Conservation (phyloP, 2,113 vertebrate species). For the Mormoops blainvillei region DNA sequence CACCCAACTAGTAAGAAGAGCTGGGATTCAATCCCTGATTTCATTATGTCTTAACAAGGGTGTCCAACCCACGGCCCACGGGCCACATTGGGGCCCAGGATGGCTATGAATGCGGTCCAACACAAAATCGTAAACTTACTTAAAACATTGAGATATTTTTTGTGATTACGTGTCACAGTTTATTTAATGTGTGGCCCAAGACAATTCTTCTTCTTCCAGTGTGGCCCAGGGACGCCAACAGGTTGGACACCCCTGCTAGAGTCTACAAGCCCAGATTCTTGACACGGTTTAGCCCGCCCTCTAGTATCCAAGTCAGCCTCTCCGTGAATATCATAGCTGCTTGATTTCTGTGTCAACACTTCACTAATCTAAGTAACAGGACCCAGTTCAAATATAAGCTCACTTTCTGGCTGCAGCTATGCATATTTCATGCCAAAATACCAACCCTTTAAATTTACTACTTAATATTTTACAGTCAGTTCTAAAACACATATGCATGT, state of each 20-base stretch:
- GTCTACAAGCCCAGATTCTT: not conserved
- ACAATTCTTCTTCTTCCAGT: no score
- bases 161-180: no score
- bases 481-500: not conserved
- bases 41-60: not conserved
- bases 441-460: not conserved
- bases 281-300: not conserved
- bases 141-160: no score
- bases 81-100: no score
- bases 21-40: not conserved
- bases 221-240: no score
- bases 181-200: no score
- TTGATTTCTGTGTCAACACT: not conserved
- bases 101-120: no score
- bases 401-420: not conserved
- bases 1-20: not conserved
- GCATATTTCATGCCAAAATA: not conserved
- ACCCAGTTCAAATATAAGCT: not conserved
- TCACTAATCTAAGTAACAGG: not conserved
- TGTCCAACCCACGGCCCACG: no score
- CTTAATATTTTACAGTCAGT: not conserved
- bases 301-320: not conserved
- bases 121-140: no score
- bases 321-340: not conserved
- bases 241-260: not conserved